Base-by-base conservation (phyloP, 2,888 invertebrate genomes). In the Anorthoa munda region DNA sequence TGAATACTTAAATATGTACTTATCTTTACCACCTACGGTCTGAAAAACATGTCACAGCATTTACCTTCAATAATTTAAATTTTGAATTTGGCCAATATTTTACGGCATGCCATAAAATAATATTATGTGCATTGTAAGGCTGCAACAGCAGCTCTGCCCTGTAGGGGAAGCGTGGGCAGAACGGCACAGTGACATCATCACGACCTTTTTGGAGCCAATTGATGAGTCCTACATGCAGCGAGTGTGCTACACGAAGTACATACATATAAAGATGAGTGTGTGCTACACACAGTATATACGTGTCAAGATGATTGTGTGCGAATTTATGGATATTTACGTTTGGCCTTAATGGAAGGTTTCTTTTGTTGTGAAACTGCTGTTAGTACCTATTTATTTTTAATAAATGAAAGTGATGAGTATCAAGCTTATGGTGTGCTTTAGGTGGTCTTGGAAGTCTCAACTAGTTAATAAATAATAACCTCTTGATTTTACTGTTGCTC, bases 181-280 rank as follows among this genome's bases (percentile, higher is more conserved):
- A 21, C 53, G 55, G 51, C 65, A 58, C 58, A 59, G 61, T 82
- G 82, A 82, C 76, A 82, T 79, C 82, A 79, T 39, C 78, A 46
- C 56, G 69, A 82, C 82, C 75, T 78, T 81, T 81, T 81, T 69
- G 82, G 79, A 66, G 64, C 68, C 67, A 75, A 72, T 75, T 78
- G 81, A 81, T 81, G 81, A 79, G 82, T 60, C 75, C 26, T 69
- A 72, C 71, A 61, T 73, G 70, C 79, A 66, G n/a, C 26, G 23
- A 78, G 69, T 80, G 64, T 58, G 67, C 45, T 66, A 58, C 61
- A 66, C 50, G 7, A n/a, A 64, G 79, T 55, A 75, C 50, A 60
- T 55, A 75, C 50, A 55, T 31, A 69, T 55, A 12, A 23, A 15
- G 23, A 55, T 23, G 53, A 55, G 23, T 55, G 67, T 79, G 63